These are phyloP conservation scores for Pardosa pseudoannulata DNA, from an alignment of 2,888 invertebrate species.

Conservation along the genomic window DNA sequence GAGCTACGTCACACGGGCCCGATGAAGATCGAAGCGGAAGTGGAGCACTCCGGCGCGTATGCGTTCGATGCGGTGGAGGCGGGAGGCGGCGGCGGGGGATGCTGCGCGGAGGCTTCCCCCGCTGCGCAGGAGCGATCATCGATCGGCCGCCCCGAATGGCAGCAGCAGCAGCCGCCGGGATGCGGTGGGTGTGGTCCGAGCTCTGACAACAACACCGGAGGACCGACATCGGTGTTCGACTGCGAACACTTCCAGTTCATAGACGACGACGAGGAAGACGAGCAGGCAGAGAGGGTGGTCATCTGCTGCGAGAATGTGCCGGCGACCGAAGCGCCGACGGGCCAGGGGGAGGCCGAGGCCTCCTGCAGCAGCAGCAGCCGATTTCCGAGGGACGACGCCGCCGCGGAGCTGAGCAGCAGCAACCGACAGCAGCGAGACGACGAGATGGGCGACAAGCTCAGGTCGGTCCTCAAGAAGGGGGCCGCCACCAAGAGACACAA, in stretches of 20 bases:
- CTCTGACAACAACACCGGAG: conserved; percentile 23
- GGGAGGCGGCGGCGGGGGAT: conserved; percentile 29
- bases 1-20: conserved; percentile 18
- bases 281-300: no score
- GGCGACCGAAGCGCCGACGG: conserved; percentile 24
- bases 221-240: conserved; percentile 30
- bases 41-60: conserved; percentile 49
- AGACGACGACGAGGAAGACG: conserved; percentile 50
- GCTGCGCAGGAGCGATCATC: conserved; percentile 68
- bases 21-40: conserved; percentile 72
- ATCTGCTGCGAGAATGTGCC: neutral
- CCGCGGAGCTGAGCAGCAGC: conserved; percentile 38
- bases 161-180: conserved; percentile 31
- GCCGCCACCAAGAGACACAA: neutral
- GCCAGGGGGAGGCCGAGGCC: neutral
- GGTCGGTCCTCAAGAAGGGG: conserved; percentile 54
- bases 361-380: neutral
- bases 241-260: conserved; percentile 71
- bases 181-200: conserved; percentile 51
- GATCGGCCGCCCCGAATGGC: conserved; percentile 59
- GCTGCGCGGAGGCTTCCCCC: conserved; percentile 49
- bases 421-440: neutral
- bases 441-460: conserved; percentile 40
- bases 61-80: conserved; percentile 35
- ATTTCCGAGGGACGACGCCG: neutral